Percentiles rank a stretch among this genome's conserved stretches.
Conservation (phyloP, 2,113 vertebrate species). For the Xyliphius kryptos region DNA sequence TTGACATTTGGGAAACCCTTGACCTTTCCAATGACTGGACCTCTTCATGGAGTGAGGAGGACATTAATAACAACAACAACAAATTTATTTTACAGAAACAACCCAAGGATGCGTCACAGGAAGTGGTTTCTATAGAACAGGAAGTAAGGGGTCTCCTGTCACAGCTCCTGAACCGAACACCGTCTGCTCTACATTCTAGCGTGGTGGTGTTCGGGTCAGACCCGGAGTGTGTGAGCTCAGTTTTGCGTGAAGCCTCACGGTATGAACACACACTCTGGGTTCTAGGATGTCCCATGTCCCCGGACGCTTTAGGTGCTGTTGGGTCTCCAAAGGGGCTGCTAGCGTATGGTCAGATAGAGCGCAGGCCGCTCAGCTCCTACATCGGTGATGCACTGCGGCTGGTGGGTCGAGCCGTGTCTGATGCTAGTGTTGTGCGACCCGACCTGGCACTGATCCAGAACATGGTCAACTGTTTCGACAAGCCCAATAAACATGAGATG, state of each 20-base stretch:
- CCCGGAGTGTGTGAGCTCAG: conserved; percentile 52
- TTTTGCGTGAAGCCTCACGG: conserved; percentile 63
- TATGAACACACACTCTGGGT: conserved; percentile 69
- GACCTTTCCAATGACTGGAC: conserved; percentile 51
- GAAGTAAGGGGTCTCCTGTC: conserved; percentile 59
- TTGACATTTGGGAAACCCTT: conserved; percentile 62
- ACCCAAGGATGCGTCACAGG: background rate
- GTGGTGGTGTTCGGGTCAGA: conserved; percentile 77
- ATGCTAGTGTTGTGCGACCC: conserved; percentile 53
- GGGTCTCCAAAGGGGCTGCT: conserved; percentile 79
- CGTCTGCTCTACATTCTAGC: conserved; percentile 62
- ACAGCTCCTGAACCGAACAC: conserved; percentile 53
- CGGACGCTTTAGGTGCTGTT: conserved; percentile 70
- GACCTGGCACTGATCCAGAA: conserved; percentile 68
- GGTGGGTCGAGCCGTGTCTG: conserved; percentile 66
- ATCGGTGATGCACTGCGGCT: conserved; percentile 75
- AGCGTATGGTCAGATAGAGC: conserved; percentile 77
- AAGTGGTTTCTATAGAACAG: conserved; percentile 44
- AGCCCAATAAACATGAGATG: conserved; percentile 41
- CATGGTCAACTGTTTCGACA: conserved; percentile 66
- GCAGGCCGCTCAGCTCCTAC: conserved; percentile 76
- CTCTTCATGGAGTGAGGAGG: conserved; percentile 1
- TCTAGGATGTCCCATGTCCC: conserved; percentile 75
- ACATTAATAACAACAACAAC: conserved; percentile 42
- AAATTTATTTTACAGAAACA: background rate